These are phyloP conservation scores for Epinotia nisella DNA, from an alignment of 2,888 invertebrate genomes.

Conservation along the genomic window DNA sequence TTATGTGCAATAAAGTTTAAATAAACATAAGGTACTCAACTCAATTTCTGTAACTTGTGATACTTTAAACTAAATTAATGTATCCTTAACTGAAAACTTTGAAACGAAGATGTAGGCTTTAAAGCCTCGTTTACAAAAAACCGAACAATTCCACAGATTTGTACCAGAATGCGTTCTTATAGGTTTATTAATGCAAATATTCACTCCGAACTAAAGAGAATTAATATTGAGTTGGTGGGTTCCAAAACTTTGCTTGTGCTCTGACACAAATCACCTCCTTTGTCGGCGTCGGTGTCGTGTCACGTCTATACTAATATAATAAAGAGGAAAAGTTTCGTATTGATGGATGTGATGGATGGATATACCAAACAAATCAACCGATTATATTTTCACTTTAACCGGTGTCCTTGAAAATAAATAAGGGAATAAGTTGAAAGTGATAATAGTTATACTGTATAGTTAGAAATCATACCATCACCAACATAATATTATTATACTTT, in stretches of 20 bases:
- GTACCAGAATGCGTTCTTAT: conserved; percentile 25
- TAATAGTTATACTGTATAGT: too few species aligned
- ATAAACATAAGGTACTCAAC: too few species aligned
- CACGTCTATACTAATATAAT: conserved; percentile 44
- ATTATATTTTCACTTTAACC: neutral
- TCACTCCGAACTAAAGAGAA: conserved; percentile 62
- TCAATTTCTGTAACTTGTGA: too few species aligned
- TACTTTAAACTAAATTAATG: too few species aligned
- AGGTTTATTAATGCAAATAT: conserved; percentile 34
- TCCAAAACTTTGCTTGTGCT: conserved; percentile 55
- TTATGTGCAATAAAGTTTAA: too few species aligned
- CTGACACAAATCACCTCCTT: conserved; percentile 61
- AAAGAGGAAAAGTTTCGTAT: conserved; percentile 31
- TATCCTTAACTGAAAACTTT: too few species aligned
- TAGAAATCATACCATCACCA: too few species aligned
- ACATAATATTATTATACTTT: too few species aligned
- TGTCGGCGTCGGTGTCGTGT: conserved; percentile 47
- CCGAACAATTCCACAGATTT: neutral
- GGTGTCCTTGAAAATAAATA: neutral
- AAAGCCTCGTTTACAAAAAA: neutral
- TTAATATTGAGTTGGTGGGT: conserved; percentile 69
- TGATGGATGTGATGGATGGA: conserved; percentile 31
- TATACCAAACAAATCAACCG: conserved; percentile 4
- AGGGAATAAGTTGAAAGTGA: neutral
- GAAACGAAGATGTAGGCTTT: too few species aligned